Conservation (phyloP, 1,140 invertebrate species). For the Solenopsis fugax region DNA sequence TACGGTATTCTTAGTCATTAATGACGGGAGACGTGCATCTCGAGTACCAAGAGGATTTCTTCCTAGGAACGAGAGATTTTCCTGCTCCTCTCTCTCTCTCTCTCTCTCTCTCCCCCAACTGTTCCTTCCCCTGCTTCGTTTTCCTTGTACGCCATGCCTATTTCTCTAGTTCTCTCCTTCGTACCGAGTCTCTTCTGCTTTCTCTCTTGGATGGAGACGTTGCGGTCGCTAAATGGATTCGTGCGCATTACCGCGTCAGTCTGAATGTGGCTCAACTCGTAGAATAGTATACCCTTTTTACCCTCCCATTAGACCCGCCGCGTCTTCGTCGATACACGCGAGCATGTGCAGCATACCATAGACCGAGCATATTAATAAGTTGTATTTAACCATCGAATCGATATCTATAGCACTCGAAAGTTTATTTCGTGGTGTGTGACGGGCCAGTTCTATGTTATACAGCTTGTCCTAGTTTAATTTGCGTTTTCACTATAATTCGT, state of each 20-base stretch:
- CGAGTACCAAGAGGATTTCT: slow-evolving; percentile 43
- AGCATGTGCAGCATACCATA: background rate
- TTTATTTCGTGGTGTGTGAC: slow-evolving; percentile 11
- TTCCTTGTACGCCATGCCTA: slow-evolving; percentile 26
- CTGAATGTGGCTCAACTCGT: slow-evolving; percentile 67
- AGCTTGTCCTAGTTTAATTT: slow-evolving; percentile 40
- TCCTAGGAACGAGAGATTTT: slow-evolving; percentile 54
- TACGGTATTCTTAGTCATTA: slow-evolving; percentile 53
- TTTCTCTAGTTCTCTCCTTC: slow-evolving; percentile 52
- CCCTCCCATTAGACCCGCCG: slow-evolving; percentile 60
- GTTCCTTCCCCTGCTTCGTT: background rate
- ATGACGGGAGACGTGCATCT: slow-evolving; percentile 53
- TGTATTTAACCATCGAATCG: slow-evolving; percentile 36
- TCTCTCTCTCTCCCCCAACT: background rate
- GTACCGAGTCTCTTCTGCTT: slow-evolving; percentile 50
- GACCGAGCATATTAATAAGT: slow-evolving; percentile 43
- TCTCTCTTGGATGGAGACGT: slow-evolving; percentile 71
- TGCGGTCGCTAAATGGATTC: slow-evolving; percentile 84
- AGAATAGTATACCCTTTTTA: slow-evolving; percentile 62
- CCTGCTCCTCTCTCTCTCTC: slow-evolving; percentile 15
- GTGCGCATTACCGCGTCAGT: slow-evolving; percentile 79
- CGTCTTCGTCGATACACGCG: slow-evolving; percentile 55
- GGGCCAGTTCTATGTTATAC: slow-evolving; percentile 25
- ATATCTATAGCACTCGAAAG: slow-evolving; percentile 26
- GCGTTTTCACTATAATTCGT: slow-evolving; percentile 42